These are phyloP conservation scores for Sebastes paucispinis DNA, from an alignment of 2,797 vertebrate genomes.

Conservation along the genomic window DNA sequence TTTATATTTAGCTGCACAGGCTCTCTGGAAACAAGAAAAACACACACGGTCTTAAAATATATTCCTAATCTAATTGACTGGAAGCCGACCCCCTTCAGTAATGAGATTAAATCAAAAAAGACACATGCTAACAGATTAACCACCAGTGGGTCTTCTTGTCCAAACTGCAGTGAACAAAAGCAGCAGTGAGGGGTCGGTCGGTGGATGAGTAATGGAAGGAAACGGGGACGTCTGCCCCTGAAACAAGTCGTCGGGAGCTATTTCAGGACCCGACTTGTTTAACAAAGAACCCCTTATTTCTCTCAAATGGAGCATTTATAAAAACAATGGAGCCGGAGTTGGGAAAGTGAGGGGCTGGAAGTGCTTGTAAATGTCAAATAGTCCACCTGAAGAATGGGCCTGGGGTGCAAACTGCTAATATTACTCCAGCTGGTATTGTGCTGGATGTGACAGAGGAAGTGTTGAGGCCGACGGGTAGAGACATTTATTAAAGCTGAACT, in stretches of 20 bases:
- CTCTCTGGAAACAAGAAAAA: neutral
- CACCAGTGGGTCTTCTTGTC: neutral
- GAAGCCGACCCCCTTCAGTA: neutral
- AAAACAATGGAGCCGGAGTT: slow-evolving; percentile 39
- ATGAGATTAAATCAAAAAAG: neutral
- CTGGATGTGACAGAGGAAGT: slow-evolving; percentile 6
- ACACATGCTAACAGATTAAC: slow-evolving; percentile 5
- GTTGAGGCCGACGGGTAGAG: neutral
- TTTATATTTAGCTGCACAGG: neutral
- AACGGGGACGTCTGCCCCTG: slow-evolving; percentile 17
- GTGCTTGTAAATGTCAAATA: slow-evolving; percentile 40
- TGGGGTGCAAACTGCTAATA: neutral
- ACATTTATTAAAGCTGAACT: neutral
- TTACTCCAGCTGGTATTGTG: slow-evolving; percentile 2
- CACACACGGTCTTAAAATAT: neutral
- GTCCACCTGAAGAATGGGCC: slow-evolving; percentile 32
- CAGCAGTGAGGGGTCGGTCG: neutral
- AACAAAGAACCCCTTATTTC: slow-evolving; percentile 43
- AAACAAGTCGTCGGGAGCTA: slow-evolving; percentile 12
- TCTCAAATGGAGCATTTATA: slow-evolving; percentile 29
- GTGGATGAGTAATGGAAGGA: slow-evolving; percentile 41
- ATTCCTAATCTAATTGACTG: slow-evolving; percentile 17
- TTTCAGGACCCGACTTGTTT: slow-evolving; percentile 31
- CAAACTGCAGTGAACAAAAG: slow-evolving; percentile 5
- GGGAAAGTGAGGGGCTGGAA: slow-evolving; percentile 17